Base-by-base conservation (phyloP, 2,113 vertebrate species). In the Upupa epops region DNA sequence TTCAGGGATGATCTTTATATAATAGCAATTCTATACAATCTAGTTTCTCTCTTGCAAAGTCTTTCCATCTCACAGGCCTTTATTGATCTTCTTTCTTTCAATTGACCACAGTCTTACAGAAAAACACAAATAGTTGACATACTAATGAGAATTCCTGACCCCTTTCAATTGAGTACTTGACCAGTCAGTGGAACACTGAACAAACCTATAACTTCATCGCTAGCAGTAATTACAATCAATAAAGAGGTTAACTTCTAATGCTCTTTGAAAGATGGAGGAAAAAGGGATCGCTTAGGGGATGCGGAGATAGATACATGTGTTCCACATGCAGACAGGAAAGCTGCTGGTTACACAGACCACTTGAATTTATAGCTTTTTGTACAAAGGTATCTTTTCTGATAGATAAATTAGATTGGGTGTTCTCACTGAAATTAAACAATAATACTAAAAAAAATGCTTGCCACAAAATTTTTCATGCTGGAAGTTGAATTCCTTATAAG, bases 11-110 rank as follows among this genome's bases (percentile, higher is more conserved):
- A 22, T 31, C 31, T 75, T 84, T 48, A 64, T 34, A 16, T 51
- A 24, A 74, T 45, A 74, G 15, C 20, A 36, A 8, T 88, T 80
- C 34, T 63, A 17, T 61, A 75, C 3, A 52, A 24, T 85, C 72
- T 65, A 7, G 49, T 80, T 91, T 51, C 75, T 83, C 90, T 31
- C 48, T 83, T 94, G 21, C 4, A 87, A 88, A 73, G 7, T 72
- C 32, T 76, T 73, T 45, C 20, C 76, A 15, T 83, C 59, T 56
- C 73, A 78, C 18, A 66, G 60, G 42, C 24, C 29, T 83, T 91
- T 87, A 93, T 82, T 80, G 86, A 94, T 89, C 59, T 83, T 84
- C 51, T 85, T 94, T 92, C 72, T 80, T 80, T 94, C 86, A 70
- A 8, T 8, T 76, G 74, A 83, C 77, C 34, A 17, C 0, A 4